Conservation (phyloP, 2,113 vertebrate genomes). For the Ophthalmolycus amberensis region DNA sequence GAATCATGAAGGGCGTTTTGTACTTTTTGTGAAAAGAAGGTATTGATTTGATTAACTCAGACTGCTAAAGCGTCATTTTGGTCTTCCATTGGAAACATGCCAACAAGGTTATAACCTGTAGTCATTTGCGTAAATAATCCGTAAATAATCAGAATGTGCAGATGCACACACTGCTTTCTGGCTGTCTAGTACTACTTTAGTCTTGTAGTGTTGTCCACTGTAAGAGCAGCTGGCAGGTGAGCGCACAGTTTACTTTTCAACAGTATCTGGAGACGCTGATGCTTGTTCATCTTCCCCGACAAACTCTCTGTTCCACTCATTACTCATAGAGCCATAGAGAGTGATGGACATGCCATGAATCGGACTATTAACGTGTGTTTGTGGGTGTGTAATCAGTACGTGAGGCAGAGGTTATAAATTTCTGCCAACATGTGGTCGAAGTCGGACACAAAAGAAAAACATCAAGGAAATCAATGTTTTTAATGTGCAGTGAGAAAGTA, state of each 20-base stretch:
- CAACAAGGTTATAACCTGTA: not conserved
- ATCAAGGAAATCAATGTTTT: conserved; percentile 80
- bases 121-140: conserved; percentile 2
- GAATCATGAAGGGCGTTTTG: not conserved
- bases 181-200: conserved; percentile 6
- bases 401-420: conserved; percentile 3
- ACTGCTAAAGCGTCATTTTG: not conserved
- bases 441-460: conserved; percentile 60
- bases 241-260: not conserved
- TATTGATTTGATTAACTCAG: not conserved
- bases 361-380: not conserved
- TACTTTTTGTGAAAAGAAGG: not conserved
- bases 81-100: not conserved
- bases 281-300: conserved; percentile 8
- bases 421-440: conserved; percentile 24
- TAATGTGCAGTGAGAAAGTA: conserved; percentile 87
- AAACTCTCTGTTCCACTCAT: not conserved
- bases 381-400: not conserved
- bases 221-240: not conserved
- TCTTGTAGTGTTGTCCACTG: not conserved
- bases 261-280: not conserved
- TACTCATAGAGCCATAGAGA: conserved; percentile 1
- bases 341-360: conserved; percentile 3
- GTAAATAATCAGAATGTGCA: not conserved
- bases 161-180: not conserved